Evolutionary conservation across 2,797 vertebrate genomes (phyloP).

Genomic region (Acestrorhynchus altus): DNA sequence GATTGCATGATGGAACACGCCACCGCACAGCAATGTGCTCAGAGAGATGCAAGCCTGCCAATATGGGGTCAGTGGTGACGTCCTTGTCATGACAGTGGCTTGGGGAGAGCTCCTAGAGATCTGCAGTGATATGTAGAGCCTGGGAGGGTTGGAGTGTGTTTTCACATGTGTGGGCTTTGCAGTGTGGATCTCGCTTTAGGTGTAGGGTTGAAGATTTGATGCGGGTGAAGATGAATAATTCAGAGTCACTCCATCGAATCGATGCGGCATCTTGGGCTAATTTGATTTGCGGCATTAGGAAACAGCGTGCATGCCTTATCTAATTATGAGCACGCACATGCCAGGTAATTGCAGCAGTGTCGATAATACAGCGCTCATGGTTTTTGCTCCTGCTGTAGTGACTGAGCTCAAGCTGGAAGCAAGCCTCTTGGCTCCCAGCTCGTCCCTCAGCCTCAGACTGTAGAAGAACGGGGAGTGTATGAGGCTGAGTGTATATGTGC

Average conservation of each 20-base stretch:
- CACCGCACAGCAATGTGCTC: background rate
- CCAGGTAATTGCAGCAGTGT: slow-evolving; percentile 76
- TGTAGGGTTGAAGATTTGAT: slow-evolving; percentile 58
- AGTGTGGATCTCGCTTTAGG: slow-evolving; percentile 63
- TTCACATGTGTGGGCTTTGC: slow-evolving; percentile 19
- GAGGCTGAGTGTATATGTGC: background rate
- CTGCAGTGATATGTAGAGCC: background rate
- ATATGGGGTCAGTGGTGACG: slow-evolving; percentile 27
- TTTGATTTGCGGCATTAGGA: slow-evolving; percentile 80
- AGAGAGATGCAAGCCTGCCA: background rate
- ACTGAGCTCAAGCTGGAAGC: background rate
- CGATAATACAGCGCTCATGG: slow-evolving; percentile 73
- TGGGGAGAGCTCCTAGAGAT: slow-evolving; percentile 6
- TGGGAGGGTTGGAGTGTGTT: background rate
- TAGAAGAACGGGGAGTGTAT: background rate
- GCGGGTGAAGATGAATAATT: slow-evolving; percentile 80
- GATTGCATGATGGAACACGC: slow-evolving; percentile 43
- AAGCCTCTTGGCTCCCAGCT: slow-evolving; percentile 1
- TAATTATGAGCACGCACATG: slow-evolving; percentile 78
- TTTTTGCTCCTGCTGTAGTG: slow-evolving; percentile 60
- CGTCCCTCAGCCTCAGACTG: slow-evolving; percentile 7
- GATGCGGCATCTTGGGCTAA: slow-evolving; percentile 81
- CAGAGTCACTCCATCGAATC: slow-evolving; percentile 78
- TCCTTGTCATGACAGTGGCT: slow-evolving; percentile 29
- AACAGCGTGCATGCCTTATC: slow-evolving; percentile 79